These are phyloP conservation scores for Neolamprologus ventralis DNA, from an alignment of 2,113 vertebrate species.

Conservation along the genomic window DNA sequence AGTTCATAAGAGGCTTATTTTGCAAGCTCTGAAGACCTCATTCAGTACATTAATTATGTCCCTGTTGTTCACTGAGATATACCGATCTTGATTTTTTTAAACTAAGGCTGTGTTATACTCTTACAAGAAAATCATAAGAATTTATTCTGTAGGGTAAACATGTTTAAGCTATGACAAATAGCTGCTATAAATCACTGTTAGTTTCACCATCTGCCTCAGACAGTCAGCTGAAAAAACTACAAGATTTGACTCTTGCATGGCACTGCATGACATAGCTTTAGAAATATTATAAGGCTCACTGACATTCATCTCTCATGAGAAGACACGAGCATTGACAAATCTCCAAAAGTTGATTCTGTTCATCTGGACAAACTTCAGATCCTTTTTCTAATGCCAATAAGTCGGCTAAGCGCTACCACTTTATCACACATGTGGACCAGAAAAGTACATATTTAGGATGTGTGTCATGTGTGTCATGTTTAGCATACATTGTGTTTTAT, in stretches of 20 bases:
- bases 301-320: not conserved
- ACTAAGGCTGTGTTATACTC: not conserved
- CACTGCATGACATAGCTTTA: not conserved
- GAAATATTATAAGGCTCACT: conserved; percentile 15
- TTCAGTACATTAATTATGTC: conserved; percentile 54
- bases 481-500: not conserved
- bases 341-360: not conserved
- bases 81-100: not conserved
- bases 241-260: not conserved
- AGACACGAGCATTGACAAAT: not conserved
- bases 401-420: not conserved
- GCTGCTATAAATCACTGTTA: conserved; percentile 16
- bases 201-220: conserved; percentile 19
- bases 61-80: conserved; percentile 45
- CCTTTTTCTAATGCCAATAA: not conserved
- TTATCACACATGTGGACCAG: not conserved
- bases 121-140: not conserved
- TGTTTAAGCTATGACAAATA: conserved; percentile 8
- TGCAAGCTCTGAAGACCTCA: conserved; percentile 41
- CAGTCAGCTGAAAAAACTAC: not conserved
- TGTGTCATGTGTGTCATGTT: not conserved
- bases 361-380: not conserved
- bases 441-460: not conserved
- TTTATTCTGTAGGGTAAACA: conserved; percentile 5
- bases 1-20: conserved; percentile 70